Evolutionary conservation across 1,140 invertebrate species (phyloP).

Genomic region (Euwallacea similis): DNA sequence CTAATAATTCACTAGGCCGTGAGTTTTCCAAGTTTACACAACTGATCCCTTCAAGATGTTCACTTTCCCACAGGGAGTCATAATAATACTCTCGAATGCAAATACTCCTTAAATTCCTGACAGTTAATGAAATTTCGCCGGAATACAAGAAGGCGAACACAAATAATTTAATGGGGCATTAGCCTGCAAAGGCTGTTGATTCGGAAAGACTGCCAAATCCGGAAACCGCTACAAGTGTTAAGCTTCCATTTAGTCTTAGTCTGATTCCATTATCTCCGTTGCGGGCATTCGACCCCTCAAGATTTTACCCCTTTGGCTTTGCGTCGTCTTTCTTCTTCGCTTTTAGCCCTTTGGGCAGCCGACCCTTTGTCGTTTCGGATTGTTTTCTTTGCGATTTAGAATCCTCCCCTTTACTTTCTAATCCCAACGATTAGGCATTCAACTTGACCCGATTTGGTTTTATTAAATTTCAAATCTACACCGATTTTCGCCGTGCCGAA

Average conservation of each 20-base stretch:
- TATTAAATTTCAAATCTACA: conserved; percentile 2
- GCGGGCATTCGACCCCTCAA: conserved; percentile 18
- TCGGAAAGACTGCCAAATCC: conserved; percentile 28
- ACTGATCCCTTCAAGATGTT: conserved; percentile 36
- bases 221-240: conserved; percentile 41
- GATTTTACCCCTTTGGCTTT: conserved; percentile 25
- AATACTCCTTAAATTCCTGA: conserved; percentile 37
- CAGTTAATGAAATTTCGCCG: conserved; percentile 38
- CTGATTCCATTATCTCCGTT: conserved; percentile 38
- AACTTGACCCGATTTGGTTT: conserved; percentile 8
- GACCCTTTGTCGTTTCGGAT: conserved; percentile 14
- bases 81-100: conserved; percentile 36
- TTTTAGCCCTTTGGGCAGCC: conserved; percentile 23
- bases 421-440: conserved; percentile 9
- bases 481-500: too few relatives aligned
- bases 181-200: conserved; percentile 28
- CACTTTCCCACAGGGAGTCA: conserved; percentile 37
- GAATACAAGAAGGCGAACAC: conserved; percentile 33
- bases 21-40: conserved; percentile 36
- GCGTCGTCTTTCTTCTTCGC: conserved; percentile 17
- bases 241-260: conserved; percentile 39
- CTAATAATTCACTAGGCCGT: conserved; percentile 33
- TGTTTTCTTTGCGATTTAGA: conserved; percentile 33
- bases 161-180: conserved; percentile 41
- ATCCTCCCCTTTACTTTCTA: conserved; percentile 13